Base-by-base conservation (phyloP, 2,113 vertebrate species). In the Brienomyrus brachyistius region DNA sequence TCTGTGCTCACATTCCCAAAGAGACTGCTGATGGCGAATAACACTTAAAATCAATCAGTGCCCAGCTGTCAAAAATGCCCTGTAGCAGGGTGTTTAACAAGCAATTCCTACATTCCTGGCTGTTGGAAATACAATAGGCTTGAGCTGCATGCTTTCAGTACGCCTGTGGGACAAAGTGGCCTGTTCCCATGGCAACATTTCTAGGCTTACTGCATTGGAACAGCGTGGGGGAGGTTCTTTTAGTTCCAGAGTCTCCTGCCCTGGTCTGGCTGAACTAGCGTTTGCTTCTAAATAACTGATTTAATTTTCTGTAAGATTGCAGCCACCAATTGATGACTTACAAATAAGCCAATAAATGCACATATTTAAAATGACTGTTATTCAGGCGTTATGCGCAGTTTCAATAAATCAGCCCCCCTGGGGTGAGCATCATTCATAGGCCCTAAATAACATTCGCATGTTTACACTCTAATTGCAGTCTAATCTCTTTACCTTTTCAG, bases 141-240 rank as follows among this genome's bases (percentile, higher is more conserved):
- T n/a, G 40, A 45, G 45, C 82, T 48, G 45, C 82, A 50, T 84
- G 80, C 80, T 83, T 83, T 83, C 35, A 43, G 45, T 48, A 47
- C n/a, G 40, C 82, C 82, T 84, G 82, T 84, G 45, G 82, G 45
- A 84, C 82, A 48, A 48, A 84, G 43, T 48, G 45, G 82, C 82
- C 82, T 84, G 82, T 84, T 84, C 82, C 82, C 82, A 84, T 84
- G 45, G 82, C 45, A 84, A 84, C 82, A 84, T 21, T 84, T 84
- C 21, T 84, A 23, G 43, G 6, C 82, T 21, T 11, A 4, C 43
- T 84, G 82, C 45, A 48, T 47, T 84, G 40, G 82, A 84, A 84
- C 19, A 84, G 43, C 17, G 82, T 84, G 82, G 82, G 82, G 82
- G 82, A 47, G 45, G 19, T 2, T 45, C 23, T 84, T 48, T 10